Conservation (phyloP, 2,113 vertebrate genomes). For the Catagonus wagneri region DNA sequence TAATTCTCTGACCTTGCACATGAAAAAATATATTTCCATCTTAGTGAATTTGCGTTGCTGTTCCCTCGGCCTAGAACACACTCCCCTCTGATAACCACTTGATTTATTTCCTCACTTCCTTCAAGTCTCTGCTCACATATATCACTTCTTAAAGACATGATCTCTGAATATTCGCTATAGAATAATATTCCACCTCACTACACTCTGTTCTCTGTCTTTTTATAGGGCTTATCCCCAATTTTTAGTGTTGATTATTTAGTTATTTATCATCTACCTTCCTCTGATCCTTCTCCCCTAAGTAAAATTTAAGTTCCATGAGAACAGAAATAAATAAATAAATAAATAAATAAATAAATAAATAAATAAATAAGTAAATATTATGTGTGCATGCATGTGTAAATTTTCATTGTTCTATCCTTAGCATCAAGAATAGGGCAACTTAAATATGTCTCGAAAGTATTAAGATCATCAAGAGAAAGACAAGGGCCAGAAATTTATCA, state of each 20-base stretch:
- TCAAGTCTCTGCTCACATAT: neutral
- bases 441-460: constrained; percentile 1
- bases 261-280: neutral
- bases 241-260: neutral
- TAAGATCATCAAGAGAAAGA: neutral
- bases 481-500: neutral
- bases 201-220: neutral
- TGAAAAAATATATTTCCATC: neutral
- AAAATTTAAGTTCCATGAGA: neutral
- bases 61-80: neutral
- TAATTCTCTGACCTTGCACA: neutral
- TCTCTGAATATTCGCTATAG: neutral
- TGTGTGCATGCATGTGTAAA: too few species aligned
- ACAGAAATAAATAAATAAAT: neutral
- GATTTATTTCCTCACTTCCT: neutral
- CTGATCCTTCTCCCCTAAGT: neutral
- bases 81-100: neutral
- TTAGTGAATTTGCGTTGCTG: neutral
- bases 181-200: neutral
- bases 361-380: too few species aligned
- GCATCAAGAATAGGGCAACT: neutral
- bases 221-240: neutral
- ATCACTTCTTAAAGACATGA: neutral
- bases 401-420: neutral
- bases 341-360: neutral